Conservation (phyloP, 2,888 invertebrate species). For the Synergus japonicus region DNA sequence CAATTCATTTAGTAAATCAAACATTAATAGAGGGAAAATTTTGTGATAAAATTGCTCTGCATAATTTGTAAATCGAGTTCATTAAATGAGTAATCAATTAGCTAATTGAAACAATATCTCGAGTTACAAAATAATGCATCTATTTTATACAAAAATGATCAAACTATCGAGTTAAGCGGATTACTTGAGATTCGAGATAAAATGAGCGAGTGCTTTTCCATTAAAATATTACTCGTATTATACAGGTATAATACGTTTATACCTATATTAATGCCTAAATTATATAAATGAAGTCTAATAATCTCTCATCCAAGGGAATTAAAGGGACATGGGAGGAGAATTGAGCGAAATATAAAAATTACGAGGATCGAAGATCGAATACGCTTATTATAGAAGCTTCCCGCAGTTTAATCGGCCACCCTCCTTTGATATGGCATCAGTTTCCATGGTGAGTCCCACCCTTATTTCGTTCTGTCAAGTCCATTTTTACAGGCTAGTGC, state of each 20-base stretch:
- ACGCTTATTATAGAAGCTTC: slow-evolving; percentile 29
- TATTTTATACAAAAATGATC: too few species aligned
- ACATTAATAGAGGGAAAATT: background rate
- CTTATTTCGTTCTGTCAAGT: slow-evolving; percentile 55
- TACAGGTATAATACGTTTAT: too few species aligned
- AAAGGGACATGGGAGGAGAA: background rate
- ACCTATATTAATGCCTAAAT: background rate
- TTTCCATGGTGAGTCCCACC: slow-evolving; percentile 51
- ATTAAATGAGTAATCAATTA: background rate
- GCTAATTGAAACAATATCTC: background rate
- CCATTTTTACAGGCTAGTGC: slow-evolving; percentile 58
- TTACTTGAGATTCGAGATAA: background rate
- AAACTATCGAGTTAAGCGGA: background rate
- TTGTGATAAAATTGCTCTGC: background rate
- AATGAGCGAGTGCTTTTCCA: background rate
- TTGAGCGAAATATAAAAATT: background rate
- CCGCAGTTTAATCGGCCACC: slow-evolving; percentile 29
- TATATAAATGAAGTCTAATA: background rate
- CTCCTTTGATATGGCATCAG: slow-evolving; percentile 33
- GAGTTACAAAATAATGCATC: background rate
- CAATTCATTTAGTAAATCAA: too few species aligned
- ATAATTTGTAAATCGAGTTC: background rate
- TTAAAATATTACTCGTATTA: background rate
- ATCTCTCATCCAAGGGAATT: background rate
- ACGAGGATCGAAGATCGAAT: background rate